Conservation (phyloP, 2,113 vertebrate genomes). For the Piaya cayana region DNA sequence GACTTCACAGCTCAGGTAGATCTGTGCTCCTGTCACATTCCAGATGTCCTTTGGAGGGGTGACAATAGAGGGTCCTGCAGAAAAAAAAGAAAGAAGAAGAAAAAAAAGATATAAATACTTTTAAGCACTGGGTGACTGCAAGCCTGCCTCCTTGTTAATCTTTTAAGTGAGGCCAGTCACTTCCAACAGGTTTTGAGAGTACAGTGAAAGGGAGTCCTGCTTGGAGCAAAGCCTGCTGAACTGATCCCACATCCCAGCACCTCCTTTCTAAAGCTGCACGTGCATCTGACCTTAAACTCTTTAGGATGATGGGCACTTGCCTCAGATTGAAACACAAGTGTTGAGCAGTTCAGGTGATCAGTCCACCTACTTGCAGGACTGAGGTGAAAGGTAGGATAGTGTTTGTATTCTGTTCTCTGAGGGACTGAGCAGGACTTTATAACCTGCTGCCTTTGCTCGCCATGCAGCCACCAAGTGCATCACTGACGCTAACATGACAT, state of each 20-base stretch:
- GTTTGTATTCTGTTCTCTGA: not conserved
- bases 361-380: not conserved
- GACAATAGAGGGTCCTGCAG: constrained; percentile 85
- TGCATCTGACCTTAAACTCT: not conserved
- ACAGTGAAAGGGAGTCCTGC: not conserved
- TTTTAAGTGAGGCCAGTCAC: not conserved
- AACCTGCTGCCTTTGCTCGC: not conserved
- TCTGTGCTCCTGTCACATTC: constrained; percentile 90
- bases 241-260: not conserved
- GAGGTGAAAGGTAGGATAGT: not conserved
- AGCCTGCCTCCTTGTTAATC: not conserved
- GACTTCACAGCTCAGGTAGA: constrained; percentile 93
- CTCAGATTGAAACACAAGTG: not conserved
- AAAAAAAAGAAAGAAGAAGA: not conserved
- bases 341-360: not conserved
- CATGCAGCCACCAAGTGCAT: not conserved
- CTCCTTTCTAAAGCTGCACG: not conserved
- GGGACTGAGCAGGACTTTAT: not conserved
- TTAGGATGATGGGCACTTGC: accelerated
- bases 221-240: not conserved
- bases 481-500: not conserved
- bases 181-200: not conserved
- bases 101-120: too few species aligned
- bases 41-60: constrained; percentile 88
- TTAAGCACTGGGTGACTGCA: not conserved